These are phyloP conservation scores for Hypotaenidia philippensis DNA, from an alignment of 2,797 vertebrate species.

Conservation along the genomic window DNA sequence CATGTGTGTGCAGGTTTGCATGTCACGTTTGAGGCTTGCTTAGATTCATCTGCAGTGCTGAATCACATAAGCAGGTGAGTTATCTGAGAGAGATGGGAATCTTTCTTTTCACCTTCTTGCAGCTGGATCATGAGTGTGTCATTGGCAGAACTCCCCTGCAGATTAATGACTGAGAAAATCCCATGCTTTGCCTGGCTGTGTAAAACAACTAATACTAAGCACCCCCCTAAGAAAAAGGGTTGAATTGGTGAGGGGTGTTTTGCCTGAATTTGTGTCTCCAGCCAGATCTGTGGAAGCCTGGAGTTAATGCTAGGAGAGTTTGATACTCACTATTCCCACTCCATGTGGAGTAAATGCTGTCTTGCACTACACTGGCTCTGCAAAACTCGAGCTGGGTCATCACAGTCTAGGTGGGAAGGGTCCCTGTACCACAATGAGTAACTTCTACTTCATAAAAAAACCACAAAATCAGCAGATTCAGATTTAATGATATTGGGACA, in stretches of 20 bases:
- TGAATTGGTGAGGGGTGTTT: neutral
- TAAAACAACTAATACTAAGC: neutral
- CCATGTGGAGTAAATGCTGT: fast-evolving
- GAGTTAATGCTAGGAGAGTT: neutral
- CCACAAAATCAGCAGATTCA: neutral
- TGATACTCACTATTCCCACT: neutral
- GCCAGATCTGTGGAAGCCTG: neutral
- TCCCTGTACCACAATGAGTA: neutral
- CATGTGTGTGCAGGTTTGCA: neutral
- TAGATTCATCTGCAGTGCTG: neutral
- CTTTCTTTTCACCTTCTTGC: neutral
- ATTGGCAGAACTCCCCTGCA: neutral
- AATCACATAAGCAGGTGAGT: neutral
- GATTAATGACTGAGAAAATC: neutral
- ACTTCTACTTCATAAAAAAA: neutral
- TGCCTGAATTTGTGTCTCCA: neutral
- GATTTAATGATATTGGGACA: neutral
- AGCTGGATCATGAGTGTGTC: neutral
- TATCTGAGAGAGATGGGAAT: constrained; percentile 9
- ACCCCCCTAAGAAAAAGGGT: neutral
- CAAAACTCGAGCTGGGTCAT: neutral
- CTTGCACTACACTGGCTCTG: fast-evolving
- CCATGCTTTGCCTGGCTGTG: neutral
- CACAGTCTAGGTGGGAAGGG: neutral
- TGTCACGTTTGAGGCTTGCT: neutral